Conservation (phyloP, 2,113 vertebrate species). For the Mustela nigripes region DNA sequence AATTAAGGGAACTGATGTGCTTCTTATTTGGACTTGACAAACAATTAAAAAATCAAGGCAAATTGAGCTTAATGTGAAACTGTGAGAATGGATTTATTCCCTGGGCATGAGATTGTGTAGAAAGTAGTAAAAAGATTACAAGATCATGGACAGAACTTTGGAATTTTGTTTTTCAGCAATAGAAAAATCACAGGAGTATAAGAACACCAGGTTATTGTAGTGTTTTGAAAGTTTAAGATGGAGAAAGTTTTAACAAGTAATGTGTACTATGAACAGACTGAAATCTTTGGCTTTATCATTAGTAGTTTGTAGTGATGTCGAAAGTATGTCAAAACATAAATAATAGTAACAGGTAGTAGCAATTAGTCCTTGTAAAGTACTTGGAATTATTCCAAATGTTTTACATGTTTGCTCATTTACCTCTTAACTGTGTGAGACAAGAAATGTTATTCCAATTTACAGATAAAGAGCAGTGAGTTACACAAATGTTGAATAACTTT, state of each 20-base stretch:
- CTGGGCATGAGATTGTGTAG: neutral
- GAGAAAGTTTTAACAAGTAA: conserved; percentile 16
- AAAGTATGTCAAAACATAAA: neutral
- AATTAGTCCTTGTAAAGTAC: neutral
- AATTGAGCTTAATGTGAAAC: neutral
- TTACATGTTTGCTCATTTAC: neutral
- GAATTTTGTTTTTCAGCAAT: neutral
- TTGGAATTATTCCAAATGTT: neutral
- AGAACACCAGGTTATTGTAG: neutral
- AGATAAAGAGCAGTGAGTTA: neutral
- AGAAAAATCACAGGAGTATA: neutral
- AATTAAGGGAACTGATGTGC: neutral
- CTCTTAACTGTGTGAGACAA: neutral
- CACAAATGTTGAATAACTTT: neutral
- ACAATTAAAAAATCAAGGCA: neutral
- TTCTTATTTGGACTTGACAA: neutral
- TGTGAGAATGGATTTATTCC: neutral
- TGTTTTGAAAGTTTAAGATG: conserved; percentile 24
- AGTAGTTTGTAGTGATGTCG: neutral
- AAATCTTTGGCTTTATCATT: neutral
- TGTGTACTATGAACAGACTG: neutral
- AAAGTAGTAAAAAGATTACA: neutral
- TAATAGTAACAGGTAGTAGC: neutral
- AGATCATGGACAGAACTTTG: neutral
- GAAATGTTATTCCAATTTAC: neutral